These are phyloP conservation scores for Knipowitschia caucasica DNA, from an alignment of 2,797 vertebrate species.

Conservation along the genomic window DNA sequence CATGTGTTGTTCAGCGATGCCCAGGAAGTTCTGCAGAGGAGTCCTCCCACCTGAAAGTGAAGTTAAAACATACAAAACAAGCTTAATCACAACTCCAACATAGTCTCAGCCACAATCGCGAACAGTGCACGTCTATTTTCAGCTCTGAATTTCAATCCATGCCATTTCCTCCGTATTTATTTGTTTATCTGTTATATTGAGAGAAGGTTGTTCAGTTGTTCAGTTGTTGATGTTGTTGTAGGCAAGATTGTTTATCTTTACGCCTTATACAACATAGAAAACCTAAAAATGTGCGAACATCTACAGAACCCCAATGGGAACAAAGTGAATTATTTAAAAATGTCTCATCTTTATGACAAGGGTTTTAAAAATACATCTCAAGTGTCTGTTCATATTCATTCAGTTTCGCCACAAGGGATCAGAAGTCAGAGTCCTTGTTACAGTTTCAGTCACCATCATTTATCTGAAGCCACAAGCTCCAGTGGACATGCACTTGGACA, in stretches of 20 bases:
- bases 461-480: neutral
- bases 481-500: neutral
- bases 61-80: neutral
- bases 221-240: too few relatives aligned
- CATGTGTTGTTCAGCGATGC: constrained; percentile 95
- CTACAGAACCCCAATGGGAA: neutral
- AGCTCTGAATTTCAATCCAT: too few relatives aligned
- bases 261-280: too few relatives aligned
- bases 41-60: constrained; percentile 86
- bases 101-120: too few relatives aligned
- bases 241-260: too few relatives aligned
- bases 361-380: neutral
- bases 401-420: neutral
- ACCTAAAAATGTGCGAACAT: neutral
- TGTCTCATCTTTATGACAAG: neutral
- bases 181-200: too few relatives aligned
- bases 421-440: neutral
- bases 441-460: neutral
- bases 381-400: constrained; percentile 6
- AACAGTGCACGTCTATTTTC: too few relatives aligned
- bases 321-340: neutral
- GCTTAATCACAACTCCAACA: neutral
- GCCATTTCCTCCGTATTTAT: too few relatives aligned
- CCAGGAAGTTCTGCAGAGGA: constrained; percentile 94
- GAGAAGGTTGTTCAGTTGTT: too few relatives aligned